Evolutionary conservation across 2,113 vertebrate species (phyloP).

Genomic region (Oreochromis niloticus): DNA sequence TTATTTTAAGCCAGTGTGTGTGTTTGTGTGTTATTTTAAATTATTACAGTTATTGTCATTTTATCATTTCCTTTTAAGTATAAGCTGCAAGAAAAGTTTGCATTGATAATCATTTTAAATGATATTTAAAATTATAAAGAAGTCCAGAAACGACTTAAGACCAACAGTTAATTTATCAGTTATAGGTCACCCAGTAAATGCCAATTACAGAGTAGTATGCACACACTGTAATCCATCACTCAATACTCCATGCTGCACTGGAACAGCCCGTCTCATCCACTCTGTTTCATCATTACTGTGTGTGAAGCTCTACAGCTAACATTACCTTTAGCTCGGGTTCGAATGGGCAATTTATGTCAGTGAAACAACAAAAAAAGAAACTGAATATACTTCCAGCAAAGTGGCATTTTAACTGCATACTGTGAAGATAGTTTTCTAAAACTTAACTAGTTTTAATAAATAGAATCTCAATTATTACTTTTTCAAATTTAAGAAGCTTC

Average conservation of each 20-base stretch:
- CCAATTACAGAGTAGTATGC: background rate
- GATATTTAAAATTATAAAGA: background rate
- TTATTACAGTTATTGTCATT: background rate
- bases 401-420: background rate
- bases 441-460: background rate
- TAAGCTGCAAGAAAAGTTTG: background rate
- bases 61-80: background rate
- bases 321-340: background rate
- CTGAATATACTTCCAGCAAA: background rate
- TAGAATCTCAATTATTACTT: background rate
- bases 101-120: background rate
- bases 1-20: background rate
- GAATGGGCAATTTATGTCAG: background rate
- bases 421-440: background rate
- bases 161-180: background rate
- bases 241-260: background rate
- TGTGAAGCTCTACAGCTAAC: background rate
- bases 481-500: background rate
- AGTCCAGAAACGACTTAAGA: background rate
- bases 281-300: background rate
- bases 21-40: background rate
- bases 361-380: background rate
- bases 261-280: background rate
- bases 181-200: background rate
- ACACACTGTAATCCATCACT: background rate